Evolutionary conservation across 2,888 invertebrate species (phyloP), one percentile per base, ranked within the genome.

Genomic region (Xestia sexstrigata): DNA sequence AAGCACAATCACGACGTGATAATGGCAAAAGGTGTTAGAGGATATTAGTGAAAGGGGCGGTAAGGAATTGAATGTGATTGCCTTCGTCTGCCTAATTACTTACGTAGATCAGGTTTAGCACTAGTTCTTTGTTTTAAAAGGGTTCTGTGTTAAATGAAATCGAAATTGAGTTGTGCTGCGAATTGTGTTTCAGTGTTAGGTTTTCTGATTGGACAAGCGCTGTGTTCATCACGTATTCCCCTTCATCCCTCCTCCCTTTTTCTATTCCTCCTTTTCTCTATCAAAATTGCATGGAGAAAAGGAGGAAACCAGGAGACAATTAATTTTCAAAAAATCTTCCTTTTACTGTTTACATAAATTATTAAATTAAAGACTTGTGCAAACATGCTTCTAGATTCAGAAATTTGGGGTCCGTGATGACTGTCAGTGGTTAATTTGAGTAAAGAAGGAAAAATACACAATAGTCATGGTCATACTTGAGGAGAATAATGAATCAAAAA

Each of bases 21-120:
- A 79, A 82, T 76, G 26, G 63, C n/a, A 47, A 79, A 70, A 52
- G 35, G 39, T 65, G 30, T 76, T 68, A 39, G 63, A 15, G 74
- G 67, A 74, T 76, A 80, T 78, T 65, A 60, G 49, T 69, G 66
- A 74, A 65, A 68, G 55, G 35, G 39, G 4, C 55, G 72, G 30
- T 63, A 70, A 60, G 52, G n/a, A 74, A 71, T 83, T 75, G 23
- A 35, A 72, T 65, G 5, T 79, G 65, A 63, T 70, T 35, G 35
- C 23, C 55, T 72, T 60, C 35, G 15, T 72, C 74, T 79, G 71
- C 23, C 17, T 45, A 70, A 75, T 75, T 77, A 55, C 47, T 60
- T 39, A 17, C 35, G 35, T 39, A 65, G 26, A 68, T 77, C 11
- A 66, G 20, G 39, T 39, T 60, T 42, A 20, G 55, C 47, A 39